phyloP scores from a whole-genome alignment of 1,140 invertebrate genomes.

The Bicyclus anynana region DNA sequence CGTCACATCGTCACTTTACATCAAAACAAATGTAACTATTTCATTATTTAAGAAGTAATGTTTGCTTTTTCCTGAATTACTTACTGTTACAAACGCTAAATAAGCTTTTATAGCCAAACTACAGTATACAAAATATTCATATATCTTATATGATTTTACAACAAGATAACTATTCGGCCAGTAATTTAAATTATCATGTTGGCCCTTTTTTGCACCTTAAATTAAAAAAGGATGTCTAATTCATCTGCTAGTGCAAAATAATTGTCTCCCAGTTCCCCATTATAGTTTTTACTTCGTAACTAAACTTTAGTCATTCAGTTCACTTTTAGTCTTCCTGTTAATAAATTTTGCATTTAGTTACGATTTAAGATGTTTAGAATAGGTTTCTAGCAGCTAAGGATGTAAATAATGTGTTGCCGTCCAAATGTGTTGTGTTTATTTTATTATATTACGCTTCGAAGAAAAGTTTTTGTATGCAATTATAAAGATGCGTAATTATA shows the following conservation, averaged over 20 bases:
- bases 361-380: slow-evolving; percentile 45
- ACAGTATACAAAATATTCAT: too few relatives aligned
- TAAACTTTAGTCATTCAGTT: slow-evolving; percentile 33
- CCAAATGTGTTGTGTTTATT: slow-evolving; percentile 28
- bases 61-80: too few relatives aligned
- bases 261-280: not conserved
- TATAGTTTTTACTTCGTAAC: slow-evolving; percentile 15
- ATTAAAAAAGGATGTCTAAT: not conserved
- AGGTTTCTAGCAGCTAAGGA: slow-evolving; percentile 35
- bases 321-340: slow-evolving; percentile 52
- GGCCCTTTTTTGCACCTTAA: not conserved
- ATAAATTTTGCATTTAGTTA: slow-evolving; percentile 68
- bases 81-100: too few relatives aligned
- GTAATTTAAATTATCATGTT: not conserved
- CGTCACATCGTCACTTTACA: not conserved
- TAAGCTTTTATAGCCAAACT: too few relatives aligned
- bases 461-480: slow-evolving; percentile 17
- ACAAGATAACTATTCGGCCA: not conserved
- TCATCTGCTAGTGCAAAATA: not conserved
- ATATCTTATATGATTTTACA: too few relatives aligned
- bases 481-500: not conserved
- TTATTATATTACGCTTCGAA: not conserved
- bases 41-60: not conserved
- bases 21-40: not conserved
- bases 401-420: slow-evolving; percentile 58